Evolutionary conservation across 2,113 vertebrate genomes (phyloP), one percentile per base, ranked within the genome.

Genomic region (Oriolus oriolus): DNA sequence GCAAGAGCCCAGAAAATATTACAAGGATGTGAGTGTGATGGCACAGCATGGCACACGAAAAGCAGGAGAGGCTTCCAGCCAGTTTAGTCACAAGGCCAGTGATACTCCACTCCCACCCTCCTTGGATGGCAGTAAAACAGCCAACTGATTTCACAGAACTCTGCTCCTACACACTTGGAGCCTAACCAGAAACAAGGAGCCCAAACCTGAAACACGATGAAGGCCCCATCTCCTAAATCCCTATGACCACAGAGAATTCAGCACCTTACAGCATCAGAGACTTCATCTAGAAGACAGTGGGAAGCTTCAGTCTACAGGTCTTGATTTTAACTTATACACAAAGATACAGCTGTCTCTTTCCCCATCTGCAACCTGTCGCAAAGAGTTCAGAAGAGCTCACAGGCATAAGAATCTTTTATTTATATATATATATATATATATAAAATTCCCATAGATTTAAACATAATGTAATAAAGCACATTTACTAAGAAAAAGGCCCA

Each of bases 61-160:
- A 78, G 66, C 85, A 95, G 53, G 60, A 71, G 31, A 75, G 47
- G 82, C 71, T 93, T 85, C 60, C 75, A 94, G 71, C 21, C 61
- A 57, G 66, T 73, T 85, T 71, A 96, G 95, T 93, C 93, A 94
- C 82, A 90, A 57, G 82, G 78, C 71, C 85, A 70, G 65, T 22
- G n/a, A 70, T 74, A 69, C 70, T 82, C 71, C 44, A 52, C 85
- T 81, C 64, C 83, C 47, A 81, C 68, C 41, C 26, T 75, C 63
- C 90, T 77, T 0, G 4, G 60, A 84, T 75, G 69, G 93, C 83
- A 90, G 56, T 66, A 66, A 87, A 95, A 64, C 65, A 84, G 64
- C 39, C 87, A 90, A 71, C 47, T 61, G 90, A 86, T 64, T 81
- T n/a, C 88, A 90, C 90, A 93, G 85, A 88, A 49, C 71, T 79